Evolutionary conservation across 2,113 vertebrate genomes (phyloP).

Genomic region (Synodontis membranacea): DNA sequence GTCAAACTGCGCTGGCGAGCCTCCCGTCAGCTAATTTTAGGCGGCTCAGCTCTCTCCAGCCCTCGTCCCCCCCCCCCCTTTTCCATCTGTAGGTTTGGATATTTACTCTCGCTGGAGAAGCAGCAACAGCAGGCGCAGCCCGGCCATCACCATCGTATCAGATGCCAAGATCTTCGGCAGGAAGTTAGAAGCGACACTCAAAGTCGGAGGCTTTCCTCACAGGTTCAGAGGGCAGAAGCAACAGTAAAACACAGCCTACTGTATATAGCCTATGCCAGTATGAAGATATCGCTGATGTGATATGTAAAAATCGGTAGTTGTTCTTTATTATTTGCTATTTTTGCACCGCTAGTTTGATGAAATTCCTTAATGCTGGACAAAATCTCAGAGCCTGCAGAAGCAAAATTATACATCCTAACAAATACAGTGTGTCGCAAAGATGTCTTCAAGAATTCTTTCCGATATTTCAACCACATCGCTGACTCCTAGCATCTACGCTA

Average conservation of each 20-base stretch:
- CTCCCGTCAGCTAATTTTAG: constrained; percentile 88
- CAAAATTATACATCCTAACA: neutral
- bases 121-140: constrained; percentile 12
- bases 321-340: neutral
- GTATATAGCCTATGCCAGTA: neutral
- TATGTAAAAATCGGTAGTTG: neutral
- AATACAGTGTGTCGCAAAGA: neutral
- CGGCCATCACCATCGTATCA: constrained; percentile 27
- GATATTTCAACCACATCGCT: neutral
- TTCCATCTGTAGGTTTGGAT: constrained; percentile 25
- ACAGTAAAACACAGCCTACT: neutral
- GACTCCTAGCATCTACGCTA: neutral
- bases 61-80: constrained; percentile 45
- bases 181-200: neutral
- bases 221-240: neutral
- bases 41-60: constrained; percentile 67
- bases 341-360: neutral
- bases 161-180: neutral
- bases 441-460: neutral
- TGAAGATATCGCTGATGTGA: neutral
- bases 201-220: neutral
- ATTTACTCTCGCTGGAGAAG: constrained; percentile 35
- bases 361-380: neutral
- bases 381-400: neutral
- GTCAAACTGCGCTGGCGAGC: constrained; percentile 81